Evolutionary conservation across 2,888 invertebrate genomes (phyloP), one percentile per base, ranked within the genome.

Genomic region (Lasioglossum morio): DNA sequence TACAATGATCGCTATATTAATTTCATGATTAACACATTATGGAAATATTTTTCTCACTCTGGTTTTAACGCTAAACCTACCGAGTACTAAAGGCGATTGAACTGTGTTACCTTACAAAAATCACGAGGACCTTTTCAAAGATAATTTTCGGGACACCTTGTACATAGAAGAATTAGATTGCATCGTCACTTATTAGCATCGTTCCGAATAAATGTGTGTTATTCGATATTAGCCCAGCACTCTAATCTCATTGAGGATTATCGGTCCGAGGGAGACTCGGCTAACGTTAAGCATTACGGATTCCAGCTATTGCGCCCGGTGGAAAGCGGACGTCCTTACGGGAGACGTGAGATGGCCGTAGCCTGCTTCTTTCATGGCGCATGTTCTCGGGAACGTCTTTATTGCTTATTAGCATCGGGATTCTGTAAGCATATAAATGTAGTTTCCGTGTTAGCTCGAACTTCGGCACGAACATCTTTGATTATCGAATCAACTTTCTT

Each of bases 351-450:
- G 63, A 30, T 63, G 30, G 27, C 63, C 7, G 63, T 27, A 16
- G 63, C 30, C 63, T 5, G 63, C 30, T 63, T 63, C 63, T 63
- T 63, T 63, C 63, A 30, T 16, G 63, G 63, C 30, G 57, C 23
- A 60, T 57, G 37, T 30, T 8, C 53, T 66, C 63, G 77, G 46
- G 30, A 30, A 46, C 37, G 63, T 79, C 73, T 63, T 63, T 63
- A 63, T 63, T 63, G 63, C 16, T 63, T 63, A 63, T 63, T 63
- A 63, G 76, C 60, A 48, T 76, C 46, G 34, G 63, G 73, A 53
- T 48, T 63, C 63, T 63, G 63, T 7, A 7, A 16, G 63, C 63
- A 7, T 63, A 63, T 30, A 63, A 63, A 63, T 63, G 60, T 63
- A 63, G 27, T 63, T 63, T 30, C 0, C 60, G 27, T 30, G 63